Evolutionary conservation across 2,797 vertebrate genomes (phyloP).

Genomic region (Eulemur albifrons): DNA sequence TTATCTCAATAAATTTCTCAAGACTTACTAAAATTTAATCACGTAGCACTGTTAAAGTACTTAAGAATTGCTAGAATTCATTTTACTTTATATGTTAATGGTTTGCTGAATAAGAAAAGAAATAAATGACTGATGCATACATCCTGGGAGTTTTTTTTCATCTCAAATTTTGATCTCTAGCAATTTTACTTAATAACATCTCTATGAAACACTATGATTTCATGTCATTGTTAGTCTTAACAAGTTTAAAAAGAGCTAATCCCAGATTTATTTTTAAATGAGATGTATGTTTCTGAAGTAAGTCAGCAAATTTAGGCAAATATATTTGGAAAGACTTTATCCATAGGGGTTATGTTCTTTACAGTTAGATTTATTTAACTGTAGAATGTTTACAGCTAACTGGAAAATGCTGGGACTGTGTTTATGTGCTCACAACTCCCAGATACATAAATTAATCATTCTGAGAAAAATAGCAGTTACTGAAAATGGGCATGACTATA

Average conservation of each 20-base stretch:
- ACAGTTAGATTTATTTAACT: constrained; percentile 23
- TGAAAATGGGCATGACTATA: background rate
- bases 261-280: constrained; percentile 25
- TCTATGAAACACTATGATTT: constrained; percentile 19
- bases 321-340: background rate
- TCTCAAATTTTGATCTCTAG: background rate
- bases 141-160: background rate
- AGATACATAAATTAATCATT: constrained; percentile 3
- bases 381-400: background rate
- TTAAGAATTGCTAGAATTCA: background rate
- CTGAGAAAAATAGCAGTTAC: background rate
- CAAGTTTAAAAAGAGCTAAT: background rate
- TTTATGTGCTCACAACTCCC: constrained; percentile 15
- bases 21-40: background rate
- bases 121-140: background rate
- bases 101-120: background rate
- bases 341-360: background rate
- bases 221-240: background rate
- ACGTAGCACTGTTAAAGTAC: background rate
- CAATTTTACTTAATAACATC: background rate
- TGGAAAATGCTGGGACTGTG: background rate
- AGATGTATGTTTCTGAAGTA: background rate
- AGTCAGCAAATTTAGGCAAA: constrained; percentile 5
- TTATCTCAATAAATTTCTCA: background rate
- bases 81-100: background rate